Evolutionary conservation across 2,113 vertebrate species (phyloP).

Genomic region (Ceyx melanurus): DNA sequence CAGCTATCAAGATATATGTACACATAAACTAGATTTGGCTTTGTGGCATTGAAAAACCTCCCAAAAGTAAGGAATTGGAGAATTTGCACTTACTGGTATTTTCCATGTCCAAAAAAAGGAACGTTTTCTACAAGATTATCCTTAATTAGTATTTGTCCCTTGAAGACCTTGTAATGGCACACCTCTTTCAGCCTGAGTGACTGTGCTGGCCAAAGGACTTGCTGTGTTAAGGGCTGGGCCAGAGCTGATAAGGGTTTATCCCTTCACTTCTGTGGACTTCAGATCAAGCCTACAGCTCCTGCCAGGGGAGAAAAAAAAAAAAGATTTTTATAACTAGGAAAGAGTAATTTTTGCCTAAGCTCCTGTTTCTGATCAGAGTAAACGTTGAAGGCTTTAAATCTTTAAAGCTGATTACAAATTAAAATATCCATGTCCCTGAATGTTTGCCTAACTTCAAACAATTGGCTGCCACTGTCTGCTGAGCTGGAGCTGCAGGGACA

Average conservation of each 20-base stretch:
- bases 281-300: background rate
- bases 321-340: background rate
- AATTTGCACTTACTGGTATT: background rate
- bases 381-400: background rate
- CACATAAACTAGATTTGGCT: background rate
- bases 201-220: background rate
- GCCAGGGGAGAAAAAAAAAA: background rate
- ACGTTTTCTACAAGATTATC: background rate
- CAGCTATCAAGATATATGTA: background rate
- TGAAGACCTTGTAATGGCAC: background rate
- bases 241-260: conserved; percentile 36
- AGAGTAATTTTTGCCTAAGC: conserved; percentile 17
- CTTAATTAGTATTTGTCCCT: conserved; percentile 4
- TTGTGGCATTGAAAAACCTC: background rate
- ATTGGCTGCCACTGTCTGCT: background rate
- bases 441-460: background rate
- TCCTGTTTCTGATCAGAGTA: conserved; percentile 35
- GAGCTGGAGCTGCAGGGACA: background rate
- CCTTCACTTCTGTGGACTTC: background rate
- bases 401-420: conserved; percentile 45
- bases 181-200: background rate
- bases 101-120: background rate
- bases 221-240: conserved; percentile 1
- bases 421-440: background rate
- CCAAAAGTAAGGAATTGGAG: background rate